phyloP scores from a whole-genome alignment of 2,113 vertebrate genomes.

The Balaenoptera acutorostrata region DNA sequence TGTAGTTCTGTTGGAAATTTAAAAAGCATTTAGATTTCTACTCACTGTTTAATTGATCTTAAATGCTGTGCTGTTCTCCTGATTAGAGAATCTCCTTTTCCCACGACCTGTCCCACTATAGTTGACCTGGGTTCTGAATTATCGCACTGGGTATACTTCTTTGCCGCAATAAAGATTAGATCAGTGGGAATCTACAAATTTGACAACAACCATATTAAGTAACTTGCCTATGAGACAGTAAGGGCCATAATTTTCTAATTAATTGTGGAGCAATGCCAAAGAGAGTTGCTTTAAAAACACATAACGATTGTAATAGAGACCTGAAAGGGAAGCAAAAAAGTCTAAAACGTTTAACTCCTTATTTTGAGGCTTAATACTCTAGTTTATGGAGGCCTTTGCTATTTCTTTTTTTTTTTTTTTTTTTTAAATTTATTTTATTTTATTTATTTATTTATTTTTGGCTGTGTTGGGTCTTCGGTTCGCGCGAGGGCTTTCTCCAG shows the following conservation, averaged over 20 bases:
- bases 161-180: constrained; percentile 14
- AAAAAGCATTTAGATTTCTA: neutral
- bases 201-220: constrained; percentile 21
- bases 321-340: neutral
- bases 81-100: neutral
- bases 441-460: too few species aligned
- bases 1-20: neutral
- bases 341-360: neutral
- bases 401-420: constrained; percentile 5
- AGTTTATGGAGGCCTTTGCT: neutral
- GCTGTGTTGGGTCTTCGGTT: too few species aligned
- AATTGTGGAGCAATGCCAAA: constrained; percentile 45
- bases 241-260: constrained; percentile 51
- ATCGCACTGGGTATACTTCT: neutral
- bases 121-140: neutral
- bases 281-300: constrained; percentile 40
- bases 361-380: neutral
- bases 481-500: too few species aligned
- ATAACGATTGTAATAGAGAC: neutral
- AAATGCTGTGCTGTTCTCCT: neutral
- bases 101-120: neutral
- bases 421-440: too few species aligned
- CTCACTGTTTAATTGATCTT: neutral
- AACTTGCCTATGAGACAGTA: constrained; percentile 22
- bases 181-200: constrained; percentile 21